phyloP scores from a whole-genome alignment of 2,797 vertebrate species.

The Pitangus sulphuratus region DNA sequence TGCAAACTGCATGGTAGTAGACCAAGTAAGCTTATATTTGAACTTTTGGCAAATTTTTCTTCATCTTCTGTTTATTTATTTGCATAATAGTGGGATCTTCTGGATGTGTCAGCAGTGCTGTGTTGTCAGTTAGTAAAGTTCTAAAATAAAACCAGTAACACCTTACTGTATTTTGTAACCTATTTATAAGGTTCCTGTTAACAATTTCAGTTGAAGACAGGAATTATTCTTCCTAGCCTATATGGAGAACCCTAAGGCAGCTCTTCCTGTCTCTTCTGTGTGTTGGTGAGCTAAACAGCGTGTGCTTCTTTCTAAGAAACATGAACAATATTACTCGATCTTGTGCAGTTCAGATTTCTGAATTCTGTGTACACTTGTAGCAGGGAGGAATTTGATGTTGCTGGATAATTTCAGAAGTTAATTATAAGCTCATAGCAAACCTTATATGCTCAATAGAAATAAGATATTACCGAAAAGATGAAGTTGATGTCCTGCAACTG shows the following conservation, averaged over 20 bases:
- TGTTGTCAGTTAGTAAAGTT: background rate
- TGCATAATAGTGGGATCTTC: background rate
- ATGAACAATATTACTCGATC: background rate
- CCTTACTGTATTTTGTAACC: background rate
- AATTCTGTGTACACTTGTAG: background rate
- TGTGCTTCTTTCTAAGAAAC: background rate
- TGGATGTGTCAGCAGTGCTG: background rate
- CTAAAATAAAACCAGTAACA: background rate
- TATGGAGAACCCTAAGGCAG: background rate
- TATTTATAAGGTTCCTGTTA: background rate
- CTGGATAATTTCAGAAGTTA: background rate
- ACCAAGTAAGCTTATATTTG: slow-evolving; percentile 68
- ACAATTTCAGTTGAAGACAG: background rate
- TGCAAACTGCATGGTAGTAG: slow-evolving; percentile 79
- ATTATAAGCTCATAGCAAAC: background rate
- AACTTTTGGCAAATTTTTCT: background rate
- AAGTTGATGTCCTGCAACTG: background rate
- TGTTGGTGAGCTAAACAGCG: background rate
- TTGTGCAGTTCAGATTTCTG: background rate
- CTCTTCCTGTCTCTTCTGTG: background rate
- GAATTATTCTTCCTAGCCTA: background rate
- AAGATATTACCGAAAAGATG: background rate
- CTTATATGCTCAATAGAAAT: background rate
- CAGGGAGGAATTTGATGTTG: background rate
- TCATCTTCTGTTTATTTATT: background rate